Base-by-base conservation (phyloP, 1,140 invertebrate species). In the Drosophila athabasca region DNA sequence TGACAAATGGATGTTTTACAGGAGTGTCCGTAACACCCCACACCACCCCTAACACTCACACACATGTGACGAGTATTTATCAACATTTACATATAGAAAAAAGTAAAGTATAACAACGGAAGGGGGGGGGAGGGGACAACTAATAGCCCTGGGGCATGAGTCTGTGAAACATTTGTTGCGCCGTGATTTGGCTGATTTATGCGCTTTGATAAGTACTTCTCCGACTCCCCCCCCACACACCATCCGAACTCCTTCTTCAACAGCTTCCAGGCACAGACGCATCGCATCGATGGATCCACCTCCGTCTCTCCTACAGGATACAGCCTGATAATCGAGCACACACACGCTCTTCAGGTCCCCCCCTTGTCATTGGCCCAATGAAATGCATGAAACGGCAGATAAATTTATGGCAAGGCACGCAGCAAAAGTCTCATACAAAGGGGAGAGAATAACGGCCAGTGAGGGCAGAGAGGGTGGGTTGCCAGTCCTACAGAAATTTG, bases 161-260 rank as follows among this genome's bases (percentile, higher is more conserved):
- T 73, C 53, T 73, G 57, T 76, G 41, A 52, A 85, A 78, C 82
- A 87, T 81, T 87, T 87, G 82, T 79, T 81, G 66, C 70, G 15
- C 29, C 74, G 75, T 87, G 82, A 87, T 82, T 87, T 79, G 57
- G 74, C 82, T 87, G 83, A 87, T 87, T 87, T 87, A 88, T 82
- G 71, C 66, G 46, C 59, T 69, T 67, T 77, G 70, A 81, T 80
- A 80, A 78, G 74, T 84, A 57, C 64, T 77, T 9, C 46, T 50
- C 24, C 41, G 44, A 9, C 29, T 60, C 11, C 11, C 6, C 13
- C 11, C 6, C 2, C 15, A 15, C 11, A 39, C 17, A 19, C 17
- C 17, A 19, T 1, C 17, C 17, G 17, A 19, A 19, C 17, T 19
- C 13, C 35, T 39, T 11, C 35, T 39, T 39, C 11, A 3, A 4